phyloP scores from a whole-genome alignment of 1,140 invertebrate genomes.

The Danaus melanippus region DNA sequence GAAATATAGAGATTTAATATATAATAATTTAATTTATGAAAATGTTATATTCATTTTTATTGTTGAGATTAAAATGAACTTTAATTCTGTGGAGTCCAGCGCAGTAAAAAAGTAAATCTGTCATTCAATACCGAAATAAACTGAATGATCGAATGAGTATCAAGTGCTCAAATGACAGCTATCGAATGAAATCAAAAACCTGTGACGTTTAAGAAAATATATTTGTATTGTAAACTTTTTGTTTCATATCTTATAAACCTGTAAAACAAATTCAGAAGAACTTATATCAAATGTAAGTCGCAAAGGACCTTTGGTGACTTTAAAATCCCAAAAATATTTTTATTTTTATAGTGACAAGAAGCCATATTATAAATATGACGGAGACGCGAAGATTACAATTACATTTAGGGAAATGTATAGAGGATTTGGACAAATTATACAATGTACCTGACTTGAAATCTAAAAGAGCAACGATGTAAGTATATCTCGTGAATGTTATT shows the following conservation, averaged over 20 bases:
- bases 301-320: slow-evolving; percentile 25
- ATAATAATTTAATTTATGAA: too few relatives aligned
- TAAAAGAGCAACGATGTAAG: slow-evolving; percentile 69
- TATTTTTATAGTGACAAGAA: slow-evolving; percentile 5
- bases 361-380: slow-evolving; percentile 47
- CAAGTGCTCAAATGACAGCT: too few relatives aligned
- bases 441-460: slow-evolving; percentile 68
- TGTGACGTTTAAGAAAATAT: slow-evolving; percentile 49
- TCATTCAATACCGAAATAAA: not conserved
- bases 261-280: slow-evolving; percentile 36
- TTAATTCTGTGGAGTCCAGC: too few relatives aligned
- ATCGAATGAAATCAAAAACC: slow-evolving; percentile 10
- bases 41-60: too few relatives aligned
- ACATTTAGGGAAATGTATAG: slow-evolving; percentile 68
- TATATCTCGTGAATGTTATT: slow-evolving; percentile 15
- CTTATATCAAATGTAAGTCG: slow-evolving; percentile 51
- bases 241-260: slow-evolving; percentile 41
- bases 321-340: slow-evolving; percentile 14
- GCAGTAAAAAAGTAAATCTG: too few relatives aligned
- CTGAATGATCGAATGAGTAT: slow-evolving; percentile 21
- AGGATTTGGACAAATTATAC: slow-evolving; percentile 71
- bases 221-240: slow-evolving; percentile 49
- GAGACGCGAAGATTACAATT: slow-evolving; percentile 69
- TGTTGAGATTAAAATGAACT: too few relatives aligned
- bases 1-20: too few relatives aligned